Conservation (phyloP, 2,113 vertebrate species). For the Syngnathus typhle region DNA sequence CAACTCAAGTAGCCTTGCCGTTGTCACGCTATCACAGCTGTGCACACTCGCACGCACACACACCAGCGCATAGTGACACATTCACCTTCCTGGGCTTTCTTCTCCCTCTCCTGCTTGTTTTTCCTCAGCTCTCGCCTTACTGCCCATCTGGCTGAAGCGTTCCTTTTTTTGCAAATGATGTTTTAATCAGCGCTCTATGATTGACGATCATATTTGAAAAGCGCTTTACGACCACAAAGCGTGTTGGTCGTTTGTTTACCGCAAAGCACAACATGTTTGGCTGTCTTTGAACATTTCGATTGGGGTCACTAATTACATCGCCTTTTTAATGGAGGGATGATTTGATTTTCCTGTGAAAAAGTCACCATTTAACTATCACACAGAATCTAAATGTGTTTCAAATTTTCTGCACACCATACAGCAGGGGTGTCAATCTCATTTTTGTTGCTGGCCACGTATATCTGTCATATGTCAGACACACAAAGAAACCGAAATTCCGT, state of each 20-base stretch:
- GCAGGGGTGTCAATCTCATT: too few relatives aligned
- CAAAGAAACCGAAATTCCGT: too few relatives aligned
- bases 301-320: not conserved
- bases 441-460: too few relatives aligned
- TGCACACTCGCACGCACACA: conserved; percentile 12
- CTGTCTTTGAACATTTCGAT: not conserved
- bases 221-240: not conserved
- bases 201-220: conserved; percentile 1
- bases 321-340: not conserved
- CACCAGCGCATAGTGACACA: conserved; percentile 9
- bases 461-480: too few relatives aligned
- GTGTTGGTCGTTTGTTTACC: conserved; percentile 3
- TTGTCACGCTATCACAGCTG: conserved; percentile 70
- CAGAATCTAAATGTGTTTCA: not conserved
- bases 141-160: conserved; percentile 15
- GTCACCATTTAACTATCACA: not conserved
- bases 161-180: conserved; percentile 21
- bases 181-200: conserved; percentile 35
- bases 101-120: conserved; percentile 16
- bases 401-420: not conserved
- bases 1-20: conserved; percentile 53
- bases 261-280: not conserved
- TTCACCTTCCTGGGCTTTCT: conserved; percentile 31
- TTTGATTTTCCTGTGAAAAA: not conserved
- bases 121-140: conserved; percentile 2